phyloP scores from a whole-genome alignment of 2,113 vertebrate genomes.

The Anhinga anhinga region DNA sequence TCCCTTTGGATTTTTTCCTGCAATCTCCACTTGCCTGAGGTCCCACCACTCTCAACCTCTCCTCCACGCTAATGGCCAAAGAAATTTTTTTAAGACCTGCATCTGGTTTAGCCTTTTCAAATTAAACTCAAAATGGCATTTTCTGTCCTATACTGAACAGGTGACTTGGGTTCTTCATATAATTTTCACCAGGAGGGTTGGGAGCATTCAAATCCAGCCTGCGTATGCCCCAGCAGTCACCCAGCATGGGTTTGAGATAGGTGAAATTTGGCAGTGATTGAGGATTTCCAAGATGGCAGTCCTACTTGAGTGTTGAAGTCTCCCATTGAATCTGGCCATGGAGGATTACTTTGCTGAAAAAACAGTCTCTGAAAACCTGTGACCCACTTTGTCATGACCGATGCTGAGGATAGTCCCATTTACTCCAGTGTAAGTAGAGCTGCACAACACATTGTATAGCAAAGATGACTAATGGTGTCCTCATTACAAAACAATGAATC shows the following conservation, averaged over 20 bases:
- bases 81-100: background rate
- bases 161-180: accelerated
- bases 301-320: background rate
- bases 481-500: background rate
- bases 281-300: background rate
- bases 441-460: background rate
- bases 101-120: background rate
- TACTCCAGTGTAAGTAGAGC: background rate
- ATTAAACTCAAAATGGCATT: background rate
- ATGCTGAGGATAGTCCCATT: background rate
- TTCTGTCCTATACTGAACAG: background rate
- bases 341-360: background rate
- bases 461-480: background rate
- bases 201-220: background rate
- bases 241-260: background rate
- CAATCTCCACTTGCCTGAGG: background rate
- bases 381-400: background rate
- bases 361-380: background rate
- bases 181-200: background rate
- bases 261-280: background rate
- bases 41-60: accelerated
- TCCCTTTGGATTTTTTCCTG: background rate
- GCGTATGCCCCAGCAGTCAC: accelerated
- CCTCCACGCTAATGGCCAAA: background rate
- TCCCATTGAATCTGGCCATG: background rate